Base-by-base conservation (phyloP, 2,888 invertebrate genomes). In the Phorcus lineatus region DNA sequence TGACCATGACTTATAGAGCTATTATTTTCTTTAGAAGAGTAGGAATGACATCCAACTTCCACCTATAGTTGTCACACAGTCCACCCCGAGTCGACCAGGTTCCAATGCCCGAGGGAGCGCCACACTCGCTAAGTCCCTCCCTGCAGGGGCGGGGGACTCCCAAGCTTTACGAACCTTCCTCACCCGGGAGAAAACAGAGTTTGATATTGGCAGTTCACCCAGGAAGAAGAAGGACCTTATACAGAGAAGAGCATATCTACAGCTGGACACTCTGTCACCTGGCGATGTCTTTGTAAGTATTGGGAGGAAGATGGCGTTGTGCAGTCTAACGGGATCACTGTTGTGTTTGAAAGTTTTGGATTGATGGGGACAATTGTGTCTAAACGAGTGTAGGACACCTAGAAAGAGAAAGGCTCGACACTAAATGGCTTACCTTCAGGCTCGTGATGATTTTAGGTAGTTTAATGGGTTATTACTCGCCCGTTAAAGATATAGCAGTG, bases 251-350 rank as follows among this genome's bases (percentile, higher is more conserved):
- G 89, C 92, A 2, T 89, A 87, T 74, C 83, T 92, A 7, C 90
- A 91, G 80, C 84, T 92, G 6, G 92, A 91, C 79, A 78, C 89
- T 0, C 85, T 92, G 0, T 87, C 87, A 36, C 84, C 90, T 1
- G 91, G 91, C 11, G 91, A 91, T 82, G 90, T 92, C 1, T 91
- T 91, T 86, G 92, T 92, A 86, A 87, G 92, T 90, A 17, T 9
- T 36, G 3, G 6, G 55, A 2, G 16, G 17, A n/a, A n/a, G n/a
- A n/a, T n/a, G n/a, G n/a, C n/a, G n/a, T n/a, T n/a, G n/a, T n/a
- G n/a, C n/a, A n/a, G n/a, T n/a, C n/a, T n/a, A n/a, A n/a, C n/a
- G n/a, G n/a, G n/a, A n/a, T n/a, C n/a, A n/a, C n/a, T n/a, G n/a
- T n/a, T n/a, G n/a, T n/a, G n/a, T n/a, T n/a, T n/a, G n/a, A n/a